A percentile compares a stretch with the other conserved stretches of the same genome.
These are phyloP conservation scores for Bergia puertoricense DNA, from an alignment of 92 coral and sea anemone species.

Conservation along the genomic window DNA sequence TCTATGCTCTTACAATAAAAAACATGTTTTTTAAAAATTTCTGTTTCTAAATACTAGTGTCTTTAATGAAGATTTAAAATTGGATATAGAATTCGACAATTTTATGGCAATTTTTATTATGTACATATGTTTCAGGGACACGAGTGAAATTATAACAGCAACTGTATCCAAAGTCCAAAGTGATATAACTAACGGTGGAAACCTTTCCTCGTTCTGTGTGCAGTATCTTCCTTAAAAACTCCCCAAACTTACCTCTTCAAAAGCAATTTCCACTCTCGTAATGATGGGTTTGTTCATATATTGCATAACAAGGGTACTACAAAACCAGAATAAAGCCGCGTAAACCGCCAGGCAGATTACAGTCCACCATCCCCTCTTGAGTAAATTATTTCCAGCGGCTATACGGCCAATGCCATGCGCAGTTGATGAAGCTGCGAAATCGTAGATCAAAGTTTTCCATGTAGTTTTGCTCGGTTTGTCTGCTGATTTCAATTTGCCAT, in stretches of 20 bases:
- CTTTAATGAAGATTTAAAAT: no score
- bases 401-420: slow-evolving; percentile 83
- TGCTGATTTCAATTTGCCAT: background rate
- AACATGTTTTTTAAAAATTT: no score
- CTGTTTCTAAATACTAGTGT: no score
- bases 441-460: slow-evolving; percentile 27
- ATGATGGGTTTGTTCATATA: slow-evolving; percentile 63
- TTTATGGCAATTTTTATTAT: no score
- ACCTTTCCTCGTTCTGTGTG: no score
- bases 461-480: background rate
- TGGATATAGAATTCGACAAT: no score
- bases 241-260: slow-evolving; percentile 61
- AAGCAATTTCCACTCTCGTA: slow-evolving; percentile 70
- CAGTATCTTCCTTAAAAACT: no score
- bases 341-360: slow-evolving; percentile 52
- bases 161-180: no score
- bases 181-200: no score
- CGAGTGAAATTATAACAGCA: no score
- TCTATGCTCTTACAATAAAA: no score
- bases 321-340: slow-evolving; percentile 52
- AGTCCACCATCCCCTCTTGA: slow-evolving; percentile 58
- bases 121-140: no score
- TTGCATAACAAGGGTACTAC: slow-evolving; percentile 38
- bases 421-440: slow-evolving; percentile 66
- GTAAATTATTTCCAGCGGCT: slow-evolving; percentile 52